Evolutionary conservation across 2,797 vertebrate species (phyloP).

Genomic region (Malurus splendens): DNA sequence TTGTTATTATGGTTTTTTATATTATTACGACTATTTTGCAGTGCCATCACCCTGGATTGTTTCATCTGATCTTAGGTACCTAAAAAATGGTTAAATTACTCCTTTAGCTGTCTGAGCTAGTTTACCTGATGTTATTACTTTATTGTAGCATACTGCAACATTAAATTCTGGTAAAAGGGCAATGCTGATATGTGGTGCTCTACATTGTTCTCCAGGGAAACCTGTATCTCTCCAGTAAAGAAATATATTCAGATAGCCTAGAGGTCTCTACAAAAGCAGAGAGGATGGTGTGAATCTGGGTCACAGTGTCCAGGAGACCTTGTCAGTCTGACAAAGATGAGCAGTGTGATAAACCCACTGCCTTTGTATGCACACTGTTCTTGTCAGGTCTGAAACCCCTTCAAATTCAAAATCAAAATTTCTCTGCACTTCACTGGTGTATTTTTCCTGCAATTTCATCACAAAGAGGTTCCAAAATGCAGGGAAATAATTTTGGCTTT

Average conservation of each 20-base stretch:
- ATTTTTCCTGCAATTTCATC: neutral
- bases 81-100: constrained; percentile 8
- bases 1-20: neutral
- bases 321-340: neutral
- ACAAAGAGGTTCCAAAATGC: neutral
- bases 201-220: neutral
- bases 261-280: neutral
- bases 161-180: neutral
- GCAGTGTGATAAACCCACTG: neutral
- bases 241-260: neutral
- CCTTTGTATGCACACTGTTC: neutral
- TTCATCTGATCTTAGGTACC: neutral
- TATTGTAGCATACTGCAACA: neutral
- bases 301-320: neutral
- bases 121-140: neutral
- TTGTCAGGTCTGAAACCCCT: neutral
- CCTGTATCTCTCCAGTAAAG: neutral
- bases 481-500: neutral
- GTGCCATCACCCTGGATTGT: neutral
- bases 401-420: neutral
- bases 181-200: neutral
- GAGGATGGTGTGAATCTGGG: neutral
- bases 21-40: neutral
- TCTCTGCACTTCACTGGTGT: neutral
- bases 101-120: neutral